These are phyloP conservation scores for Sapajus apella DNA, from an alignment of 2,113 vertebrate genomes.

Conservation along the genomic window DNA sequence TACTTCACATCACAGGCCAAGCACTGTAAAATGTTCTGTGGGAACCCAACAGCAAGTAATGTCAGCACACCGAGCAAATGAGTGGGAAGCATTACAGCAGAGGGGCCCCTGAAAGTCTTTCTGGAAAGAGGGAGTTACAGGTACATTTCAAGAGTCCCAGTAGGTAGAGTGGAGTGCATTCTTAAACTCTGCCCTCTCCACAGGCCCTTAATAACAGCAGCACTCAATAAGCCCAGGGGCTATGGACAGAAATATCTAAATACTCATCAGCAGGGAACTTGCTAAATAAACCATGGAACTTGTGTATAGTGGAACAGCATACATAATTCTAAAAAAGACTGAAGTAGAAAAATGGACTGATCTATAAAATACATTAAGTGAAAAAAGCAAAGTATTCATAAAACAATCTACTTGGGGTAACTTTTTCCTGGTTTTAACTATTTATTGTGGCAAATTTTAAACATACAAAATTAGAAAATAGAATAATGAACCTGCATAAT, in stretches of 20 bases:
- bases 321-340: not conserved
- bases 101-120: not conserved
- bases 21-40: too few relatives aligned
- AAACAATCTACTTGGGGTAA: not conserved
- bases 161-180: accelerated
- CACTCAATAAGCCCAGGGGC: not conserved
- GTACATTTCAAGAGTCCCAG: not conserved
- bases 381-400: not conserved
- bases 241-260: not conserved
- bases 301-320: not conserved
- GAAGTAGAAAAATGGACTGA: not conserved
- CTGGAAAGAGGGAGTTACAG: not conserved
- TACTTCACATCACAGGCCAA: not conserved
- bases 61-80: not conserved
- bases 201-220: not conserved
- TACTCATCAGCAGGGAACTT: not conserved
- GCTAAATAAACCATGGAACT: not conserved
- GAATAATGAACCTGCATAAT: not conserved
- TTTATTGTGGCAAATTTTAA: not conserved
- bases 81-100: not conserved
- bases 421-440: not conserved
- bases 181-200: not conserved
- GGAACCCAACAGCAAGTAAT: not conserved
- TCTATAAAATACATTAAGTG: not conserved
- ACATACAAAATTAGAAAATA: not conserved